Conservation (phyloP, 2,888 invertebrate species). For the Leucophenga maculata region DNA sequence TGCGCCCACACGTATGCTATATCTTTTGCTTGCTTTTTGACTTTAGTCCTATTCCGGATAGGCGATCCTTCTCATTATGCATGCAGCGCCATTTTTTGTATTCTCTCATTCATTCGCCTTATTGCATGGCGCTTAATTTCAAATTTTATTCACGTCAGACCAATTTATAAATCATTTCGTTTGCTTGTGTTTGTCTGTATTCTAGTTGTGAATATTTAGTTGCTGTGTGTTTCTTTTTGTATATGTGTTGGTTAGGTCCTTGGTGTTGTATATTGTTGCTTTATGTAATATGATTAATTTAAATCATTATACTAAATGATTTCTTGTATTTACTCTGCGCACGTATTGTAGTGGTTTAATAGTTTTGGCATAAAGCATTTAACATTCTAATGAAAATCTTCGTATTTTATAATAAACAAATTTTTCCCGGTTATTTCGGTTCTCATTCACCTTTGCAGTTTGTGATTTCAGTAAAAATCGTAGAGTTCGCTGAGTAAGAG, state of each 20-base stretch:
- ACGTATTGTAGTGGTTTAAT: too few relatives aligned
- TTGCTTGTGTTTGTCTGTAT: constrained; percentile 37
- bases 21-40: too few relatives aligned
- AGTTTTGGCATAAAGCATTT: too few relatives aligned
- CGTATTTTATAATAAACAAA: too few relatives aligned
- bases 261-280: neutral
- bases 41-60: constrained; percentile 14
- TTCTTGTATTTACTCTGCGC: constrained; percentile 27
- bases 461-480: too few relatives aligned
- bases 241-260: constrained; percentile 38
- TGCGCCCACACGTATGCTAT: too few relatives aligned
- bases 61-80: constrained; percentile 49
- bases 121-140: constrained; percentile 40
- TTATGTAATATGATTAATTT: constrained; percentile 60
- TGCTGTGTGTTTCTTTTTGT: constrained; percentile 52
- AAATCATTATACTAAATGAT: constrained; percentile 65
- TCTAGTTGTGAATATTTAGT: constrained; percentile 30
- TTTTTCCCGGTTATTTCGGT: too few relatives aligned
- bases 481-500: too few relatives aligned
- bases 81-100: constrained; percentile 60
- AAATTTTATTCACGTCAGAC: constrained; percentile 68
- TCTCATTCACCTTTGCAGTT: too few relatives aligned
- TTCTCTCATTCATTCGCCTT: neutral
- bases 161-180: constrained; percentile 69
- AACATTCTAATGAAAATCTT: too few relatives aligned